Evolutionary conservation across 2,888 invertebrate species (phyloP), one percentile per base, ranked within the genome.

Genomic region (Bombylius major): DNA sequence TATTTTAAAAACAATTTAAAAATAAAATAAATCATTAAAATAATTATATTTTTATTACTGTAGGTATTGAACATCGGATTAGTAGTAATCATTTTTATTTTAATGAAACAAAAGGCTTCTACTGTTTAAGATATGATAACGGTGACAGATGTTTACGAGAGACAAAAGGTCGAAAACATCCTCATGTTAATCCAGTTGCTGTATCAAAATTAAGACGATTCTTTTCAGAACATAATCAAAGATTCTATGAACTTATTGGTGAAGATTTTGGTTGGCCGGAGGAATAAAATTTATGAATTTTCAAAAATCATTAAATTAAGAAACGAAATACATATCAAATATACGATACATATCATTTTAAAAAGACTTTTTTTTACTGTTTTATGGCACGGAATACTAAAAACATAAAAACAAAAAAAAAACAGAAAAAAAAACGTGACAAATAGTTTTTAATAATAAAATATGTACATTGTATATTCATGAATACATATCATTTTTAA

Each of bases 71-170:
- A 61, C 74, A 74, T 60, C 76, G 80, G 52, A 85, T 91, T 62
- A 84, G 84, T 55, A 81, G 85, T 65, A 88, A 89, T 71, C 91
- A 94, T 75, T 92, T 98, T 75, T 94, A 95, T 76, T 98, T 93
- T 77, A 97, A 99, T 77, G 87, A 88, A 75, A 94, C 93, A 14
- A 94, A 96, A 75, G 94, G 97, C 58, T 94, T 99, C 77, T 97
- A 89, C 76, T 97, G 97, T 72, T 77, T 90, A 68, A 78, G 90
- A 67, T 84, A 91, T 75, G 87, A 90, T 73, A 86, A 86, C 62
- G 83, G 87, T 64, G 82, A 91, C 80, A 81, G 91, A 75, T 84
- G 96, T 81, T 76, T 96, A 76, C 70, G 85, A 70, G 81, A 89
- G 76, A 82, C 95, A 73, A 86, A 89, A 68, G 86, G 89, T 55